Evolutionary conservation across 37 sponge, comb jelly and placozoan species (phyloP).

Genomic region (Geodia barretti): DNA sequence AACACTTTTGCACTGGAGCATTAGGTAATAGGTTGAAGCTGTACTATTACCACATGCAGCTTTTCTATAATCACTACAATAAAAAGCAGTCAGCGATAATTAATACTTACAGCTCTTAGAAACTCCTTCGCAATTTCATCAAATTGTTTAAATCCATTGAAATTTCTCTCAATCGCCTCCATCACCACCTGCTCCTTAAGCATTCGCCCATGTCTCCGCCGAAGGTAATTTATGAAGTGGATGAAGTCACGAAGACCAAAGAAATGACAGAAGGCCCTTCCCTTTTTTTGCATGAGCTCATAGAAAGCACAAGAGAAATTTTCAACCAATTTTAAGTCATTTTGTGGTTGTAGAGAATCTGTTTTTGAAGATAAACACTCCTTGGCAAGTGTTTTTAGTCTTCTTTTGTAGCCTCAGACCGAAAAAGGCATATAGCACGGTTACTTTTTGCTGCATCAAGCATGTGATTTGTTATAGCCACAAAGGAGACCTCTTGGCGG

Average conservation of each 20-base stretch:
- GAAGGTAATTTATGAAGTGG: constrained; percentile 80
- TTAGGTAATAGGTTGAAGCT: not conserved
- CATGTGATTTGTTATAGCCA: constrained; percentile 91
- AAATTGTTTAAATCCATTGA: constrained; percentile 74
- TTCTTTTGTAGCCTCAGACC: constrained; percentile 62
- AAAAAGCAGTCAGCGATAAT: no score
- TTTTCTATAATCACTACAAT: not conserved
- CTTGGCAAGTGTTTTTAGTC: constrained; percentile 68
- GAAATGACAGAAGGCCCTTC: constrained; percentile 41
- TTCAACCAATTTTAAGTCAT: constrained; percentile 34
- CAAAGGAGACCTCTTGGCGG: constrained; percentile 86
- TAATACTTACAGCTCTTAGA: constrained; percentile 58
- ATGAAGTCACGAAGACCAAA: constrained; percentile 91
- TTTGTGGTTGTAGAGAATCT: constrained; percentile 57
- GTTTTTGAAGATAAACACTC: constrained; percentile 63
- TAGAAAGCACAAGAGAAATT: constrained; percentile 53
- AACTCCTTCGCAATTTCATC: constrained; percentile 59
- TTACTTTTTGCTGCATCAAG: constrained; percentile 96
- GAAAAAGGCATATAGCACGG: constrained; percentile 86
- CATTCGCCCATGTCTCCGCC: constrained; percentile 36
- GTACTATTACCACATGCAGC: not conserved
- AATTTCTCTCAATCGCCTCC: constrained; percentile 90
- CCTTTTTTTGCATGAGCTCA: constrained; percentile 29
- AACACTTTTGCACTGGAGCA: not conserved
- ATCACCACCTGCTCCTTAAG: constrained; percentile 69